Conservation (phyloP, 2,797 vertebrate species). For the Acanthurus leucopareius region DNA sequence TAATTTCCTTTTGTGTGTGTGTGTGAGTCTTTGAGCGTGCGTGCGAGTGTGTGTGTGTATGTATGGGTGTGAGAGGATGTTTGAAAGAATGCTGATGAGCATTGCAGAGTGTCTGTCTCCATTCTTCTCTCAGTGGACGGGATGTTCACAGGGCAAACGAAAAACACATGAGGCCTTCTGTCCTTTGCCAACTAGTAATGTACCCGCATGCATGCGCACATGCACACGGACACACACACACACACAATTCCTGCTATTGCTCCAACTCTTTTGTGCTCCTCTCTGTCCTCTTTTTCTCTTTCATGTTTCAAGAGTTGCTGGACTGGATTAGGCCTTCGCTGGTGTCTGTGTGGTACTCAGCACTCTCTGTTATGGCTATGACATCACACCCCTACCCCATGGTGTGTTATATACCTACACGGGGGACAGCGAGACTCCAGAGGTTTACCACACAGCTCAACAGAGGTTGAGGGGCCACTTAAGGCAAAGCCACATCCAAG, state of each 20-base stretch:
- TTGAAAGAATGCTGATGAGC: conserved; percentile 81
- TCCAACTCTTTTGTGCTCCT: conserved; percentile 64
- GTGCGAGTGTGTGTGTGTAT: conserved; percentile 40
- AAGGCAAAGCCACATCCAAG: conserved; percentile 83
- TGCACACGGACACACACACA: conserved; percentile 23
- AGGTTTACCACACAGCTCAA: conserved; percentile 80
- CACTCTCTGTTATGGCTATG: conserved; percentile 72
- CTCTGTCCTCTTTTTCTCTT: conserved; percentile 70
- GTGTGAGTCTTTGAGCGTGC: conserved; percentile 53
- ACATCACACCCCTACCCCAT: conserved; percentile 80
- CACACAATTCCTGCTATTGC: conserved; percentile 63
- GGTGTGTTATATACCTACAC: conserved; percentile 82
- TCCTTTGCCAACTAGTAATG: conserved; percentile 82
- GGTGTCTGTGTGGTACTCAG: conserved; percentile 70
- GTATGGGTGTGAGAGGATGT: conserved; percentile 76
- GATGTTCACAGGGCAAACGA: conserved; percentile 84
- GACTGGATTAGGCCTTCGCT: conserved; percentile 71
- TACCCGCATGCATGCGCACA: conserved; percentile 63
- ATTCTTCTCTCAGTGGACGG: conserved; percentile 81
- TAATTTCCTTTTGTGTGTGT: conserved; percentile 73
- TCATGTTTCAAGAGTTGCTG: conserved; percentile 79
- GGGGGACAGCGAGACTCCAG: conserved; percentile 80
- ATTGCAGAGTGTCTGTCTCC: conserved; percentile 79
- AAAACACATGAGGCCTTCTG: conserved; percentile 82
- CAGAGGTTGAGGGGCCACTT: conserved; percentile 80